Base-by-base conservation (phyloP, 30 jellyfish, hydroid and myxozoan genomes). In the Aurelia aurita complex sp. Pacific region DNA sequence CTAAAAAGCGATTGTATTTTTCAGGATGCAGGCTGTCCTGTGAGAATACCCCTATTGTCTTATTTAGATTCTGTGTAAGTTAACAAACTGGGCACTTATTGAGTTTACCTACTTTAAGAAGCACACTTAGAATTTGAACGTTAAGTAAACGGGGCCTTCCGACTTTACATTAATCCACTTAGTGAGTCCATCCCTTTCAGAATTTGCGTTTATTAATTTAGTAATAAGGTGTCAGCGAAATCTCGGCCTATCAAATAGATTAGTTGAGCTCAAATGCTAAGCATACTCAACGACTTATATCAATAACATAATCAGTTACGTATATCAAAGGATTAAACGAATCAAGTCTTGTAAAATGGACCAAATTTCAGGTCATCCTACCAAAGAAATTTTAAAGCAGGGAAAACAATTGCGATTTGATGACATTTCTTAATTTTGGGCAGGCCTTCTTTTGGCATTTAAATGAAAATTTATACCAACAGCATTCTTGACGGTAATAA, bases 151-250 rank as follows among this genome's bases (percentile, higher is more conserved):
- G 93, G 55, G 85, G 63, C 78, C 43, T 71, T 84, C 77, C 70
- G 86, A 73, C 36, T 84, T 74, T 46, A 40, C 15, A 74, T 74
- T 73, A 84, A 84, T 84, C 93, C 93, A 73, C 69, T 84, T 84
- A 73, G 67, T 76, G 68, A 64, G 93, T 52, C 87, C 93, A 73
- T 74, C 93, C 93, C 79, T 84, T 80, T 84, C 36, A 73, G 82
- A 71, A 77, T 73, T 73, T 50, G 67, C 73, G 64, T 81, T 81
- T 69, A 69, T 81, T 81, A 69, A 81, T 78, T 81, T 81, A 69
- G 33, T 68, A 83, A 50, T 79, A 38, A 35, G 78, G 53, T 69
- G 91, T 72, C 91, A 71, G 67, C 57, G 43, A 72, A 62, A 69
- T 73, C 80, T 55, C 19, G 29, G 91, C 62, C 84, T 53, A 69